Evolutionary conservation across 2,797 vertebrate species (phyloP).

Genomic region (Eleutherodactylus coqui): DNA sequence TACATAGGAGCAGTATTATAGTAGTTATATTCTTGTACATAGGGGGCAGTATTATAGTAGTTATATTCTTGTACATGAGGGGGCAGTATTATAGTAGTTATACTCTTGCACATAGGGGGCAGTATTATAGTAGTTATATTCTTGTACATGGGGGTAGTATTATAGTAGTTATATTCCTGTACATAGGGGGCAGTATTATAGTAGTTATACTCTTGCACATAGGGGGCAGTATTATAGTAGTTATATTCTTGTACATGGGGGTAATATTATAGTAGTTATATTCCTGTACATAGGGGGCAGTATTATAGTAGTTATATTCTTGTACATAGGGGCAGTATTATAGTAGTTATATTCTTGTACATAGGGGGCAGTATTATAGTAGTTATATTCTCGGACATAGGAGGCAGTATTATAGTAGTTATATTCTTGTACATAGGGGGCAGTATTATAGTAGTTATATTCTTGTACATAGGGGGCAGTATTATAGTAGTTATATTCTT

Average conservation of each 20-base stretch:
- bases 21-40: neutral
- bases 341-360: too few species aligned
- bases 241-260: neutral
- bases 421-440: neutral
- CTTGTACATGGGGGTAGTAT: neutral
- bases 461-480: neutral
- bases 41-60: neutral
- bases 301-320: too few species aligned
- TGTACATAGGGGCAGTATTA: too few species aligned
- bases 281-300: too few species aligned
- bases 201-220: neutral
- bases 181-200: neutral
- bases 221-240: neutral
- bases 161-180: neutral
- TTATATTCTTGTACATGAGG: neutral
- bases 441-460: conserved; percentile 1
- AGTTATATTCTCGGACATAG: too few species aligned
- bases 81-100: conserved; percentile 3
- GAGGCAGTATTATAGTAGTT: neutral
- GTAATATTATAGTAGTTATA: too few species aligned
- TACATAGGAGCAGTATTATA: neutral
- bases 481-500: conserved; percentile 1
- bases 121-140: conserved; percentile 5
- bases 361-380: too few species aligned
- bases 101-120: too few species aligned